Conservation (phyloP, 2,113 vertebrate genomes). For the Alces alces region DNA sequence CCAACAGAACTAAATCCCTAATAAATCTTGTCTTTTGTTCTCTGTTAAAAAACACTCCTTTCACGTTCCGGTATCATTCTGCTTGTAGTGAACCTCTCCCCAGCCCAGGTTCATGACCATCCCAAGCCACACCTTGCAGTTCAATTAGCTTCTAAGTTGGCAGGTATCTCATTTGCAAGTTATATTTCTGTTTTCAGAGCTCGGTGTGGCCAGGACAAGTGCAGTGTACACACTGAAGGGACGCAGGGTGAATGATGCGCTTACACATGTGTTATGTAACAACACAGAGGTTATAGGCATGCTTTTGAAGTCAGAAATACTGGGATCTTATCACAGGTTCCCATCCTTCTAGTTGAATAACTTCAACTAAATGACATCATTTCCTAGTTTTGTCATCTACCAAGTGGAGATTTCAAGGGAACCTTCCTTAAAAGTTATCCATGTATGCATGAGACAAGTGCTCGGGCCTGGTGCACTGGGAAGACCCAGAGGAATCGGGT, state of each 20-base stretch:
- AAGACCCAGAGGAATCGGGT: no score
- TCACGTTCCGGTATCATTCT: neutral
- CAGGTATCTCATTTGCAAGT: neutral
- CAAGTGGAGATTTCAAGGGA: neutral
- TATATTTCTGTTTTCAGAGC: neutral
- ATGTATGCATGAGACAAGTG: no score
- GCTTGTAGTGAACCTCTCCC: fast-evolving
- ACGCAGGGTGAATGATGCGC: no score
- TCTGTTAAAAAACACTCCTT: neutral
- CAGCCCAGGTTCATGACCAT: neutral
- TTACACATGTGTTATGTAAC: neutral
- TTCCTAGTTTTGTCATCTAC: neutral
- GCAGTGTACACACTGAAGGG: neutral
- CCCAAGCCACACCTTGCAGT: neutral
- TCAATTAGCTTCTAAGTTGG: neutral
- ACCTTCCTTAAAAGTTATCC: neutral
- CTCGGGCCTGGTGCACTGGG: no score
- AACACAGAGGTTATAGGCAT: neutral
- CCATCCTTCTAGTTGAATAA: neutral
- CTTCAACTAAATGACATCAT: neutral
- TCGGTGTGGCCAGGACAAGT: neutral
- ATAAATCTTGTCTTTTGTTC: neutral
- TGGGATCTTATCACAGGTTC: neutral
- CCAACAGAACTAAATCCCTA: neutral
- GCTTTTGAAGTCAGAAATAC: neutral